These are phyloP conservation scores for Eudorcas thomsonii DNA, from an alignment of 2,113 vertebrate species.

Conservation along the genomic window DNA sequence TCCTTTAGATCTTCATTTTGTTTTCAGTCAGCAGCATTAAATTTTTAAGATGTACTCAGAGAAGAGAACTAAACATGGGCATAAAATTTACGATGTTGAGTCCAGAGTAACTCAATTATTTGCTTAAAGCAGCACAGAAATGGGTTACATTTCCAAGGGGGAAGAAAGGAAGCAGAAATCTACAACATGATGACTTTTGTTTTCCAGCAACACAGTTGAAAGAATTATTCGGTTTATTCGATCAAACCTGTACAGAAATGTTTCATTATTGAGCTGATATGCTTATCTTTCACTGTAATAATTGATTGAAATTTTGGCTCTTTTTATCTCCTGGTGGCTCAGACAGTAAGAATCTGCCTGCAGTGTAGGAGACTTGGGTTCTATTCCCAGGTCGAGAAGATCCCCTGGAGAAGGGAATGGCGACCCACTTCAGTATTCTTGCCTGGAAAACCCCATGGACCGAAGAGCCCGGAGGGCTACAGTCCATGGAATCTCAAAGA, in stretches of 20 bases:
- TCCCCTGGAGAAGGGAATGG: neutral
- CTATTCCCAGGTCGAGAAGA: neutral
- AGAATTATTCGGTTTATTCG: neutral
- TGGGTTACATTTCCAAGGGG: neutral
- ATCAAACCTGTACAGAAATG: neutral
- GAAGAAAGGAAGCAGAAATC: neutral
- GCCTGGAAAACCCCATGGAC: neutral
- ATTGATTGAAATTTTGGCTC: neutral
- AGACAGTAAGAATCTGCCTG: neutral
- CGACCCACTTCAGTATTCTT: neutral
- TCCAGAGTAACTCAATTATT: neutral
- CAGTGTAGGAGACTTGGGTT: neutral
- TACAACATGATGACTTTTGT: neutral
- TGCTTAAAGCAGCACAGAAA: neutral
- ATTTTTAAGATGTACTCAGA: neutral
- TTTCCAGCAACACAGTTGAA: neutral
- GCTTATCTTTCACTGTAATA: neutral
- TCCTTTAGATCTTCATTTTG: conserved; percentile 19
- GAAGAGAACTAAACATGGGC: neutral
- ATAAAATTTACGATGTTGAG: neutral
- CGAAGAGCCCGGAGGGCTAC: neutral
- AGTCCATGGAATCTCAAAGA: neutral
- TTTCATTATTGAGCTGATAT: neutral
- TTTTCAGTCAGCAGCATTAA: neutral
- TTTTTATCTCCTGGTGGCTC: neutral